Evolutionary conservation across 2,797 vertebrate species (phyloP).

Genomic region (Antennarius maculatus): DNA sequence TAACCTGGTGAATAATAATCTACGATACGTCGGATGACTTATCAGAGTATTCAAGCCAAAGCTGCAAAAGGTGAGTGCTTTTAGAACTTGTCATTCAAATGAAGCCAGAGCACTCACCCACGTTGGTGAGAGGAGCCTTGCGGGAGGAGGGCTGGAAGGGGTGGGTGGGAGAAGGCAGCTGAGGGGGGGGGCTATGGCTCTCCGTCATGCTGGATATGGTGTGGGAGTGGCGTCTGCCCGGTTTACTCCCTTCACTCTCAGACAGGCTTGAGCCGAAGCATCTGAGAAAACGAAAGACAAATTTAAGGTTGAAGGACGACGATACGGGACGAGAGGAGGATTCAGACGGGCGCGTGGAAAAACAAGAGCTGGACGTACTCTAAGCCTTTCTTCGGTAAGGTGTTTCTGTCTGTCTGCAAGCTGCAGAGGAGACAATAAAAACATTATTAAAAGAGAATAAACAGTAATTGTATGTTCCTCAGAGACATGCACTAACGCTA

Average conservation of each 20-base stretch:
- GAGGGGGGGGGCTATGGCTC: constrained; percentile 86
- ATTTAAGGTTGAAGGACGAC: constrained; percentile 15
- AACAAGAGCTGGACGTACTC: constrained; percentile 81
- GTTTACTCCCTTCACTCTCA: constrained; percentile 83
- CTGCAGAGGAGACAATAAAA: constrained; percentile 71
- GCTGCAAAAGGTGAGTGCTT: constrained; percentile 30
- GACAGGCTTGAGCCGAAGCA: constrained; percentile 87
- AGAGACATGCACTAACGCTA: not conserved
- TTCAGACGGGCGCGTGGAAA: constrained; percentile 7
- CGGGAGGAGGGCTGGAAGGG: constrained; percentile 81
- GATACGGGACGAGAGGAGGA: not conserved
- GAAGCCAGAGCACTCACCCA: constrained; percentile 85
- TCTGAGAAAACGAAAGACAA: constrained; percentile 54
- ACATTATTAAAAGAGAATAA: not conserved
- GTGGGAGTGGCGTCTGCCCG: constrained; percentile 92
- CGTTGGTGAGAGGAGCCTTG: constrained; percentile 89
- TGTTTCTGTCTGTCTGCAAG: constrained; percentile 91
- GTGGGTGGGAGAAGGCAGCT: constrained; percentile 89
- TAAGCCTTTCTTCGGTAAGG: constrained; percentile 94
- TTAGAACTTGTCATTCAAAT: constrained; percentile 45
- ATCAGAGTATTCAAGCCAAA: constrained; percentile 21
- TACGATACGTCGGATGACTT: constrained; percentile 13
- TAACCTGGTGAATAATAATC: constrained; percentile 2
- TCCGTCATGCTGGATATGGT: constrained; percentile 86
- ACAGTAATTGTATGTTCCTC: not conserved